These are phyloP conservation scores for Brachionus angularis DNA, from an alignment of 1,140 invertebrate genomes.

Conservation along the genomic window DNA sequence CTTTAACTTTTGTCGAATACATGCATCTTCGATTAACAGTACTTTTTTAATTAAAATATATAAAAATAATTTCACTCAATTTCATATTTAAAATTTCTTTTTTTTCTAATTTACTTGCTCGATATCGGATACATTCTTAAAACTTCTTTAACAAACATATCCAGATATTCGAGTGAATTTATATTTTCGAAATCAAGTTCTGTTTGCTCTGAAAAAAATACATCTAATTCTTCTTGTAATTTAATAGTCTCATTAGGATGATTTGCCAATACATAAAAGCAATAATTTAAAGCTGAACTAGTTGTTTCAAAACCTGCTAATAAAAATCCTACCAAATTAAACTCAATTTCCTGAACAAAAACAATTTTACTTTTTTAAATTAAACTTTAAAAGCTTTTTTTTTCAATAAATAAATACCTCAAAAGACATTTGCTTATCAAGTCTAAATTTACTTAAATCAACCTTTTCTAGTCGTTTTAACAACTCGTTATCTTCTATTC, in stretches of 20 bases:
- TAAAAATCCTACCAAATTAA: conserved; percentile 51
- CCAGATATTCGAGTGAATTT: background rate
- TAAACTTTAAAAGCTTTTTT: background rate
- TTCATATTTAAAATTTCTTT: too few species aligned
- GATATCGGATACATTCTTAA: conserved; percentile 34
- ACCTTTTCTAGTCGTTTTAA: conserved; percentile 18
- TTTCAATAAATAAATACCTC: background rate
- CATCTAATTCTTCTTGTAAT: conserved; percentile 56
- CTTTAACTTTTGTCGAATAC: conserved; percentile 49
- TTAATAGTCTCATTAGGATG: conserved; percentile 59
- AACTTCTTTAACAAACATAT: conserved; percentile 35
- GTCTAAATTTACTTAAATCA: conserved; percentile 7
- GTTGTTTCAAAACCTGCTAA: conserved; percentile 59
- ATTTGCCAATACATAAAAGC: conserved; percentile 58
- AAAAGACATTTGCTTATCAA: conserved; percentile 35
- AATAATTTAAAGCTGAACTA: conserved; percentile 58
- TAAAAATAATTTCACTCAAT: too few species aligned
- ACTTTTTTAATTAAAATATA: conserved; percentile 47
- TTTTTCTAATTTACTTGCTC: conserved; percentile 3
- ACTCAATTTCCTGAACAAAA: conserved; percentile 52
- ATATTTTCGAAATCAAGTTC: conserved; percentile 14
- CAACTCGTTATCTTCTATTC: conserved; percentile 8
- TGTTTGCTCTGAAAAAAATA: background rate
- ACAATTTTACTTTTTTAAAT: background rate
- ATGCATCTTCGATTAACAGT: conserved; percentile 49